Evolutionary conservation across 1,140 invertebrate species (phyloP), one percentile per base, ranked within the genome.

Genomic region (Brachionus angularis): DNA sequence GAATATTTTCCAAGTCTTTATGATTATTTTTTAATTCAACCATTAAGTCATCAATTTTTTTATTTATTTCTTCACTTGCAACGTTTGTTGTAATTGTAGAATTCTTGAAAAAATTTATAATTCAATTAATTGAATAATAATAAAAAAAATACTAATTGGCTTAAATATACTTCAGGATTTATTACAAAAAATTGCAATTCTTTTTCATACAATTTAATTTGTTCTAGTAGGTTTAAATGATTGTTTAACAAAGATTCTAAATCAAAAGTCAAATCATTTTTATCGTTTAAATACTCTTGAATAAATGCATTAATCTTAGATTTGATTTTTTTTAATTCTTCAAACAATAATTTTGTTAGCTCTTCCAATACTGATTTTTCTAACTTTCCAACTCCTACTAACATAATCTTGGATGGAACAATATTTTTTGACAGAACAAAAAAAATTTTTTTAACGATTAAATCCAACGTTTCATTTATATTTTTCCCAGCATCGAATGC

Each of bases 201-300:
- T 14, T 18, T 16, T 58, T 58, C 39, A 2, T 39, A 2, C 3
- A 58, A 29, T 12, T 33, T 39, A 36, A 58, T 58, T 58, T 42
- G 53, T 36, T 58, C 53, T 1, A 34, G n/a, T n/a, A 58, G 39
- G n/a, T 58, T 58, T 39, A 39, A 23, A n/a, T 36, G 18, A 39
- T 58, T 23, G 25, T 34, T 33, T 12, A 58, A 7, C 12, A 36
- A 12, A 39, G 23, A 39, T 58, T 58, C 8, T 23, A 39, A 1
- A 58, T 58, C 18, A 39, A 58, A 55, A 33, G 52, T 12, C 5
- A 34, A 31, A 2, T 55, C 52, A 8, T 8, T n/a, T 33, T 12
- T 55, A 27, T 7, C 25, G 5, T 10, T 12, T 4, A 36, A 42
- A 58, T 34, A 36, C 12, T 39, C 16, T 23, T 12, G 5, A 5